phyloP scores from a whole-genome alignment of 2,888 invertebrate genomes.

The Amphiduros pacificus region DNA sequence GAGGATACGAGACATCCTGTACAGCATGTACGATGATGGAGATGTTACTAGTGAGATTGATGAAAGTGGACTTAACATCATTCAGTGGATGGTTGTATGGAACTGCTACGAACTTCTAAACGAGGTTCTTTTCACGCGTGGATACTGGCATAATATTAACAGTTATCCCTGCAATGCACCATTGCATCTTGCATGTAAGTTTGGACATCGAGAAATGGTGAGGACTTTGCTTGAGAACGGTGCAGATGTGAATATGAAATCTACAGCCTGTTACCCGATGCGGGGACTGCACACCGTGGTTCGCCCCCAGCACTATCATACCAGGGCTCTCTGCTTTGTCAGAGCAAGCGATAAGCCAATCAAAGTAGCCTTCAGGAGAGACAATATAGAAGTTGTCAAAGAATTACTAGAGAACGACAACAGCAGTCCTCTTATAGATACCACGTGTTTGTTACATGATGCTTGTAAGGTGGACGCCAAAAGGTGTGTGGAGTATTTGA shows the following conservation, averaged over 20 bases:
- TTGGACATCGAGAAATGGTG: constrained; percentile 1
- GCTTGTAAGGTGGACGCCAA: constrained; percentile 3
- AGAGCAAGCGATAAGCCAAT: not conserved
- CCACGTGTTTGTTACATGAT: not conserved
- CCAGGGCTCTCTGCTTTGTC: constrained; percentile 8
- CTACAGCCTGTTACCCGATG: constrained; percentile 12
- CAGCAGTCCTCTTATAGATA: not conserved
- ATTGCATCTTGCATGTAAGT: constrained; percentile 11
- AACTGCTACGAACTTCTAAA: not conserved
- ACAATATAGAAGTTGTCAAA: constrained; percentile 12
- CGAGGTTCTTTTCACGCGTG: constrained; percentile 3
- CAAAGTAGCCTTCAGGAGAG: constrained; percentile 1
- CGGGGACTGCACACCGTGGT: constrained; percentile 6
- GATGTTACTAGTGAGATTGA: not conserved
- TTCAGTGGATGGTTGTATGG: not conserved
- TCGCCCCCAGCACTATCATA: constrained; percentile 1
- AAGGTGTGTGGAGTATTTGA: constrained; percentile 4
- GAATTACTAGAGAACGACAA: constrained; percentile 2
- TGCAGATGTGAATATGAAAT: constrained; percentile 5
- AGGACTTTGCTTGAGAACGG: constrained; percentile 4
- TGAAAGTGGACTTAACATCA: not conserved
- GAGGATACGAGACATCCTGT: not conserved
- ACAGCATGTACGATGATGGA: not conserved
- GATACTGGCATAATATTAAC: constrained; percentile 3
- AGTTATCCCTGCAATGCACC: constrained; percentile 6